Percentiles rank a stretch among this genome's conserved stretches.
These are phyloP conservation scores for Papilio dardanus DNA, from an alignment of 1,140 invertebrate genomes.

Conservation along the genomic window DNA sequence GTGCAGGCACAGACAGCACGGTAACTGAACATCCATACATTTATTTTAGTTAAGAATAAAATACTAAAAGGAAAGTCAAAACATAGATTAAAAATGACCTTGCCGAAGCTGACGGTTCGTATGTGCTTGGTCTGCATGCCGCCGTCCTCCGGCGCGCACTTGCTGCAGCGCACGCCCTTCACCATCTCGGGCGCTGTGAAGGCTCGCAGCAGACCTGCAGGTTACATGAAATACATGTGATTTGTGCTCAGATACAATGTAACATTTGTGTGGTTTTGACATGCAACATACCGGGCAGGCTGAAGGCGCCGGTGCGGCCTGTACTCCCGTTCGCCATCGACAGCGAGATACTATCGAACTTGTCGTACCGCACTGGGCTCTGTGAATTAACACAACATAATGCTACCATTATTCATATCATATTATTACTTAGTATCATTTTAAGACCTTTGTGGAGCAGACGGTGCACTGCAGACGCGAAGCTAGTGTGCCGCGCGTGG, in stretches of 20 bases:
- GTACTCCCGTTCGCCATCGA: slow-evolving; percentile 83
- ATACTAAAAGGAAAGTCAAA: background rate
- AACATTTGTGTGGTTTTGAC: background rate
- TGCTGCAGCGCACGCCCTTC: slow-evolving; percentile 89
- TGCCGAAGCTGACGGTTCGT: slow-evolving; percentile 93
- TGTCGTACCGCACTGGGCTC: slow-evolving; percentile 93
- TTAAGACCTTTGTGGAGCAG: slow-evolving; percentile 88
- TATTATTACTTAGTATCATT: slow-evolving; percentile 45
- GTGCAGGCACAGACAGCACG: slow-evolving; percentile 92
- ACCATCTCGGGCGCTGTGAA: slow-evolving; percentile 93
- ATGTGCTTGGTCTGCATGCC: slow-evolving; percentile 88
- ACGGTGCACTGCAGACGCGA: slow-evolving; percentile 92
- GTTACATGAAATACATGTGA: background rate
- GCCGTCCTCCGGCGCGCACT: slow-evolving; percentile 80
- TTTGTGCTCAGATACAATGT: background rate
- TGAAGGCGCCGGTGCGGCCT: slow-evolving; percentile 83
- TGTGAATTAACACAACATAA: slow-evolving; percentile 56
- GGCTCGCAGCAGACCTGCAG: slow-evolving; percentile 85
- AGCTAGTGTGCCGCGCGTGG: slow-evolving; percentile 88
- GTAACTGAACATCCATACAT: slow-evolving; percentile 82
- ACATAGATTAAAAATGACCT: slow-evolving; percentile 80
- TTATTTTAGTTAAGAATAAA: background rate
- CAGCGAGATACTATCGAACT: slow-evolving; percentile 94
- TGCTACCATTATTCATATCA: background rate
- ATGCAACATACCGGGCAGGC: slow-evolving; percentile 60